Evolutionary conservation across 2,797 vertebrate genomes (phyloP), one percentile per base, ranked within the genome.

Genomic region (Argya squamiceps): DNA sequence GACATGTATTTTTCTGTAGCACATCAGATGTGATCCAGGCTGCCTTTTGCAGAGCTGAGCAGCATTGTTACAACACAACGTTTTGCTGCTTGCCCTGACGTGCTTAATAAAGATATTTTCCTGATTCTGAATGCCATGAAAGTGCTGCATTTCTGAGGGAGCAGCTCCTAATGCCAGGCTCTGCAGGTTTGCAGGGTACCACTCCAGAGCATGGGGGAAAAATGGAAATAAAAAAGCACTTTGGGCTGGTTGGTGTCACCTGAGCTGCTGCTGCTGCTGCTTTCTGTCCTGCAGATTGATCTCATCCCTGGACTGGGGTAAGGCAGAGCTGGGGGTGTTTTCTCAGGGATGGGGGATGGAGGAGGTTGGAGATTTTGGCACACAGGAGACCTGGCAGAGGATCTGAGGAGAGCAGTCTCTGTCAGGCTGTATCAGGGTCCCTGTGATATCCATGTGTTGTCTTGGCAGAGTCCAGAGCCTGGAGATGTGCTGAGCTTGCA

Each of bases 81-180:
- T 65, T 96, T 84, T 27, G 73, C 91, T 92, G 12, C 47, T 50
- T 94, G 88, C 83, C 36, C 96, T 94, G 95, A 93, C 95, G 90
- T 76, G 87, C 92, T 96, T 96, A 96, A 96, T 96, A 96, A 96
- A 97, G 96, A 96, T 91, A 75, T 91, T 94, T 73, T 47, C 96
- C 53, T 94, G 87, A 93, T 78, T 78, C 76, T 44, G 96, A 96
- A 94, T 96, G 93, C 96, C 87, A 91, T 92, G 91, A 94, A 94
- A 71, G 75, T 91, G 87, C 93, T 73, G 93, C 43, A 87, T 94
- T 91, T 91, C 71, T 37, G 67, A 93, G 69, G 67, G 29, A 37
- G 91, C 70, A 32, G 86, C 92, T 89, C 8, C 2, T 24, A 5
- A 47, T 84, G 89, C 93, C 92, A 92, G 91, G 23, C 87, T 92